A percentile compares a stretch with the other conserved stretches of the same genome.
Conservation (phyloP, 1,140 invertebrate species). For the Sipha flava region DNA sequence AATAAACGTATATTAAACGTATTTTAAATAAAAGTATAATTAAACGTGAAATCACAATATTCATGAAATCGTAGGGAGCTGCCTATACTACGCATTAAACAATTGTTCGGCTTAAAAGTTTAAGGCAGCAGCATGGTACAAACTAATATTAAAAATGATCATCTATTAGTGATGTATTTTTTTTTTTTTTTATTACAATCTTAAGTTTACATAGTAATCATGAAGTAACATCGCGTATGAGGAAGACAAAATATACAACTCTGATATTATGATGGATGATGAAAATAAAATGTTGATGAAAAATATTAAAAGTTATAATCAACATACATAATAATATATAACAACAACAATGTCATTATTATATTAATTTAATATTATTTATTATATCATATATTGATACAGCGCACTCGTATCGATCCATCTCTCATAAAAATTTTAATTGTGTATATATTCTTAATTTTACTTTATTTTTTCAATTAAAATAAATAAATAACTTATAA, state of each 20-base stretch:
- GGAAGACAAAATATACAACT: too few relatives aligned
- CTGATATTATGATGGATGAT: too few relatives aligned
- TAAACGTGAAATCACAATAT: too few relatives aligned
- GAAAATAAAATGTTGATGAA: background rate
- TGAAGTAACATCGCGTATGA: background rate
- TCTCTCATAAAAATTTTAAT: background rate
- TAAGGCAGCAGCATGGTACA: constrained; percentile 28
- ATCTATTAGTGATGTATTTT: too few relatives aligned
- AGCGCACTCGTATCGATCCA: background rate
- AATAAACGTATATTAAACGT: too few relatives aligned
- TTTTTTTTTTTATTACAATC: background rate
- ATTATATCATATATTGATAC: too few relatives aligned
- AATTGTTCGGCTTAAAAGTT: background rate
- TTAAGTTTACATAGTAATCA: background rate
- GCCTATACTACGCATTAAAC: background rate
- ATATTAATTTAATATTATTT: too few relatives aligned
- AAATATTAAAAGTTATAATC: too few relatives aligned
- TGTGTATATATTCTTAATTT: background rate
- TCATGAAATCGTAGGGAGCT: background rate
- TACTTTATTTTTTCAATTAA: background rate
- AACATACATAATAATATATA: background rate
- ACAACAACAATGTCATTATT: too few relatives aligned
- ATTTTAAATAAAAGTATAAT: too few relatives aligned
- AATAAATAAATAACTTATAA: background rate
- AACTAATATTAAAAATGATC: too few relatives aligned